Conservation (phyloP, 1,140 invertebrate genomes). For the Centruroides sculpturatus region DNA sequence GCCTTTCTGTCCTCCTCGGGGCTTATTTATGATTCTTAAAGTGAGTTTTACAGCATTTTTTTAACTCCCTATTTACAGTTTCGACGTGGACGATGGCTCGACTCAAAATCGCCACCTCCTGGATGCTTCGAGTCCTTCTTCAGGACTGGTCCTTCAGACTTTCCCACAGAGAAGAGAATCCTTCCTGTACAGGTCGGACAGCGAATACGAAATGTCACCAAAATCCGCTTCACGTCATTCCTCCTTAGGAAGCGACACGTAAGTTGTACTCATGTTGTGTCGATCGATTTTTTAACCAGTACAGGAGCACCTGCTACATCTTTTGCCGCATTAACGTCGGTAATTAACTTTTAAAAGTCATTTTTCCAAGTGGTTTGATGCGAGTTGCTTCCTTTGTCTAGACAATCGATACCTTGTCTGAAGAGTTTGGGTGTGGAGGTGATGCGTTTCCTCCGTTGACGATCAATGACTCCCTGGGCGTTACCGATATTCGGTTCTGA, state of each 20-base stretch:
- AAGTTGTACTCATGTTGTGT: conserved; percentile 28
- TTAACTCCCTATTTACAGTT: conserved; percentile 8
- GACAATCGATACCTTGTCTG: no score
- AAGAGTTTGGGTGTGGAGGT: no score
- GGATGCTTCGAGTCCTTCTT: conserved; percentile 43
- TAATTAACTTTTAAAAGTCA: no score
- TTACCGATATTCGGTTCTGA: no score
- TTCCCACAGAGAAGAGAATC: conserved; percentile 84
- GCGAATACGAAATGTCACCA: conserved; percentile 94
- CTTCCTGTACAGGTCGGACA: conserved; percentile 91
- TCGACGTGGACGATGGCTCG: conserved; percentile 17
- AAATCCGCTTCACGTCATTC: conserved; percentile 94
- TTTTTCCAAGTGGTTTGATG: no score
- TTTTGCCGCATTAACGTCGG: no score
- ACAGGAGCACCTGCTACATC: no score
- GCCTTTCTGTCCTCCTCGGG: no score
- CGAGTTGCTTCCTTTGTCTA: no score
- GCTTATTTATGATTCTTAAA: no score
- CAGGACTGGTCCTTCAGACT: conserved; percentile 75
- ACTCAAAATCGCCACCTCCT: conserved; percentile 2
- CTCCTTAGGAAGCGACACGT: conserved; percentile 93
- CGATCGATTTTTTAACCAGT: not conserved
- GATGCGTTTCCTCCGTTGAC: no score
- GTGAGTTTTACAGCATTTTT: not conserved
- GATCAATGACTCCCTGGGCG: no score